Conservation (phyloP, 2,113 vertebrate genomes). For the Dissostichus mawsoni region DNA sequence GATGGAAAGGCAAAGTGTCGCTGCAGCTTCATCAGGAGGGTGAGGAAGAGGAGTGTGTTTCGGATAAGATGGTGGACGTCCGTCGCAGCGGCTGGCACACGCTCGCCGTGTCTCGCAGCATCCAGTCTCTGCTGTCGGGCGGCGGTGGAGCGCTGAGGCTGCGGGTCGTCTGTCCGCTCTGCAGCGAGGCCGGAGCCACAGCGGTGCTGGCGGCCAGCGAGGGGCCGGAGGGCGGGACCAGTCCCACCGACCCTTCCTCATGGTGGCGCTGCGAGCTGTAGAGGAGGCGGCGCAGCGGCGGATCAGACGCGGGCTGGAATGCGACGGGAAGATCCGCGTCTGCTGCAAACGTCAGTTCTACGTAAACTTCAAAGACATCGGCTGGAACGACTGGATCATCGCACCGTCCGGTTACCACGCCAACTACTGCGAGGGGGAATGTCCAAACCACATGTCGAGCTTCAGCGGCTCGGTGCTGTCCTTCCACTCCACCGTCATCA, state of each 20-base stretch:
- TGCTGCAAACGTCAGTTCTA: slow-evolving; percentile 98
- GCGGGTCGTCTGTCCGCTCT: slow-evolving; percentile 90
- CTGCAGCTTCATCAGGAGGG: slow-evolving; percentile 77
- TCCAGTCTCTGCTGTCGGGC: slow-evolving; percentile 88
- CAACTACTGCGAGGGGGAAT: slow-evolving; percentile 98
- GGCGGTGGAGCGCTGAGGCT: slow-evolving; percentile 84
- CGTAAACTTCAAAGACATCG: slow-evolving; percentile 97
- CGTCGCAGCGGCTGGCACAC: slow-evolving; percentile 96
- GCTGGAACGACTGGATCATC: slow-evolving; percentile 99
- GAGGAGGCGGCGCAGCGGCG: slow-evolving; percentile 87
- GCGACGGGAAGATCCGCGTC: slow-evolving; percentile 91
- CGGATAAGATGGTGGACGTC: slow-evolving; percentile 92
- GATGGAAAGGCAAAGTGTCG: slow-evolving; percentile 89
- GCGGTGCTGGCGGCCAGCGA: slow-evolving; percentile 81
- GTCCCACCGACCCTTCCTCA: slow-evolving; percentile 94
- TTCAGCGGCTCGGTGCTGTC: slow-evolving; percentile 91
- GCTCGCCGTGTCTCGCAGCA: slow-evolving; percentile 84
- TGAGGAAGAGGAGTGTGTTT: slow-evolving; percentile 80
- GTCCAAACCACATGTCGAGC: slow-evolving; percentile 92
- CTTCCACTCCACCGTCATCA: slow-evolving; percentile 97
- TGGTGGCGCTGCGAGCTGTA: slow-evolving; percentile 87
- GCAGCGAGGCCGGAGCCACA: slow-evolving; percentile 86
- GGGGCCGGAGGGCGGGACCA: slow-evolving; percentile 82
- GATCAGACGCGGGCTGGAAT: slow-evolving; percentile 91
- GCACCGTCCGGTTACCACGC: slow-evolving; percentile 96